Evolutionary conservation across 2,113 vertebrate genomes (phyloP), one percentile per base, ranked within the genome.

Genomic region (Malurus melanocephalus): DNA sequence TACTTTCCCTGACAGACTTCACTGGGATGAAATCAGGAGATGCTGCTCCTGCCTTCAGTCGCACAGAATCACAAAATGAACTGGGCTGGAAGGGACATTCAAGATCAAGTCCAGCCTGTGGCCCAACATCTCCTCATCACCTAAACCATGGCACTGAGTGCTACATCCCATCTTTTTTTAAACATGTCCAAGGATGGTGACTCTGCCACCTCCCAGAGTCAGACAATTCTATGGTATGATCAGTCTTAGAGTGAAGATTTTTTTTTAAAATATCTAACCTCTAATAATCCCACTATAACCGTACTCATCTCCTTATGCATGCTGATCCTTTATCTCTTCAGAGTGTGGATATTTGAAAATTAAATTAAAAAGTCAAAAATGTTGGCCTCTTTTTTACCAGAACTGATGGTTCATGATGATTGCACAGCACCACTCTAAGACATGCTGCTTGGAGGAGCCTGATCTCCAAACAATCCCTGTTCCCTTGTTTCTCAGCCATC

Each of bases 241-340:
- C 38, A 38, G 38, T 38, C 38, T 38, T 38, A 38, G 38, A 38
- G 38, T 38, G 38, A 38, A 38, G 38, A 38, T 38, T 38, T 38
- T 38, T 38, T 38, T 38, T 38, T 38, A 38, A 38, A 38, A 38
- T 38, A 38, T 38, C 38, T 38, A 38, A 38, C 38, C 38, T 38
- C 38, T 38, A 38, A 38, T 38, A 38, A 38, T 38, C 40, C 35
- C 69, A 5, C 46, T 76, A 0, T 26, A n/a, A 19, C 23, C 15
- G 4, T 32, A 22, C 11, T 81, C 52, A 59, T 33, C n/a, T 86
- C 43, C 49, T 69, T 49, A 17, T 17, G 30, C 24, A 67, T 42
- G 56, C 30, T 93, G 83, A 66, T 53, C 55, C 77, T 96, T 76
- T 87, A 85, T 85, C 60, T 83, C 61, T 69, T 51, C 59, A 65